Percentiles rank a stretch among this genome's conserved stretches.
Evolutionary conservation across 2,797 vertebrate species (phyloP).

Genomic region (Xyrichtys novacula): DNA sequence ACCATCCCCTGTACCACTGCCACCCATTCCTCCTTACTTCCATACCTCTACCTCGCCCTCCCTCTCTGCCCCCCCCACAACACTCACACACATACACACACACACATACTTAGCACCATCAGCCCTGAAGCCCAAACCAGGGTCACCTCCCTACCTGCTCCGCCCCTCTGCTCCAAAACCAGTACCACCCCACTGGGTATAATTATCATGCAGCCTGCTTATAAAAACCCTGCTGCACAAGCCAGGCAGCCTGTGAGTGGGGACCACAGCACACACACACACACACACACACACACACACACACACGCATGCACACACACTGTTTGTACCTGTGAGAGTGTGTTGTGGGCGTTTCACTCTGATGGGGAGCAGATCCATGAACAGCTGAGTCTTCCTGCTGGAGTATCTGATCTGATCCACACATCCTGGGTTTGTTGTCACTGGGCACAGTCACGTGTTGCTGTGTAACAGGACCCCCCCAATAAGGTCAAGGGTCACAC

Average conservation of each 20-base stretch:
- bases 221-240: constrained; percentile 65
- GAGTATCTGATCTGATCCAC: constrained; percentile 37
- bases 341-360: constrained; percentile 9
- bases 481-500: constrained; percentile 79
- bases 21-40: constrained; percentile 65
- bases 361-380: constrained; percentile 7
- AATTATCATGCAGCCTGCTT: constrained; percentile 79
- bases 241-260: constrained; percentile 34
- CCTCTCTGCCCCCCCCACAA: background rate
- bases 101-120: constrained; percentile 12
- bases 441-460: constrained; percentile 59
- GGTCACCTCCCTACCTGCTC: constrained; percentile 46
- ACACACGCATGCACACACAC: too few species aligned
- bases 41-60: constrained; percentile 45
- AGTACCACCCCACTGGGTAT: constrained; percentile 68
- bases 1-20: constrained; percentile 62
- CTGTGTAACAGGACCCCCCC: constrained; percentile 67
- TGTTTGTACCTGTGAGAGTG: constrained; percentile 2
- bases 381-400: constrained; percentile 56
- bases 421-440: constrained; percentile 66
- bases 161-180: constrained; percentile 58
- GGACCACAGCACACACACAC: constrained; percentile 7
- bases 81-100: background rate
- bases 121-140: constrained; percentile 53
- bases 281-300: too few species aligned